These are phyloP conservation scores for Watsonalla binaria DNA, from an alignment of 2,888 invertebrate species.

Conservation along the genomic window DNA sequence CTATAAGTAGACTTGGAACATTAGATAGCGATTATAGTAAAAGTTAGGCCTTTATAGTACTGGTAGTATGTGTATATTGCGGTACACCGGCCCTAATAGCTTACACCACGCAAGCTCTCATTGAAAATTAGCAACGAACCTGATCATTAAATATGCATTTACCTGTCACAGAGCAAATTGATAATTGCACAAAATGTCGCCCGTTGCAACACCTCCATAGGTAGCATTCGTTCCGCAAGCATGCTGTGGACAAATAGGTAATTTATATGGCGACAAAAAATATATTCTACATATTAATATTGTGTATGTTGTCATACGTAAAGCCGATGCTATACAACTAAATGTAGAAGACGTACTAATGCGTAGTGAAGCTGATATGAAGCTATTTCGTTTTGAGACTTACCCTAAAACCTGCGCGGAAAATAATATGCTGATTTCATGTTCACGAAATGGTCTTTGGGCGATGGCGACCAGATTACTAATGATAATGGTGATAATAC, in stretches of 20 bases:
- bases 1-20: too few species aligned
- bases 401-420: too few species aligned
- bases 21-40: neutral
- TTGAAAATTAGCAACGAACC: slow-evolving; percentile 21
- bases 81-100: neutral
- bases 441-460: too few species aligned
- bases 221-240: neutral
- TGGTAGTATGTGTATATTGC: neutral
- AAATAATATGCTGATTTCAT: too few species aligned
- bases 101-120: slow-evolving; percentile 3
- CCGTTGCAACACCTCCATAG: slow-evolving; percentile 9
- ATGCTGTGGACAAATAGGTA: neutral
- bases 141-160: slow-evolving; percentile 8
- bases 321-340: neutral
- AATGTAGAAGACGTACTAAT: too few species aligned
- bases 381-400: too few species aligned
- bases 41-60: neutral
- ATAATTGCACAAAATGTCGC: slow-evolving; percentile 17
- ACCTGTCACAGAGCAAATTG: slow-evolving; percentile 15
- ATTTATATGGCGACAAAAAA: neutral
- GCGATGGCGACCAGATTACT: too few species aligned
- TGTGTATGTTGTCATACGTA: neutral
- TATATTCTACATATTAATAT: neutral
- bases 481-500: too few species aligned
- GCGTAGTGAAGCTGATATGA: too few species aligned